These are phyloP conservation scores for Thaumetopoea pityocampa DNA, from an alignment of 1,140 invertebrate genomes.

Conservation along the genomic window DNA sequence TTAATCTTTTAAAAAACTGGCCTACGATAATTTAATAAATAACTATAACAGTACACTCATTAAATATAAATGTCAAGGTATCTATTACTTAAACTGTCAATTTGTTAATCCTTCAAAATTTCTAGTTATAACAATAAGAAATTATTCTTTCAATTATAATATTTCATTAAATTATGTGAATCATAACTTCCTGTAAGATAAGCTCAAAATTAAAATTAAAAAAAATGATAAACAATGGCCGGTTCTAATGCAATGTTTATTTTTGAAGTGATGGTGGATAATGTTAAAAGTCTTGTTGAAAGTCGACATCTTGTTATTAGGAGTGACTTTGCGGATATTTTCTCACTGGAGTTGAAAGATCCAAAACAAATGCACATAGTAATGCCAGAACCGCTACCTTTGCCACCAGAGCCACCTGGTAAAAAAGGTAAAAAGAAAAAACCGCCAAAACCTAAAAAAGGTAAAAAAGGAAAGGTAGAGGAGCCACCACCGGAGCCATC, in stretches of 20 bases:
- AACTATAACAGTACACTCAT: too few species aligned
- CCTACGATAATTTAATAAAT: too few species aligned
- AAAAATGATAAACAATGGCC: slow-evolving; percentile 45
- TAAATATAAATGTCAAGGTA: too few species aligned
- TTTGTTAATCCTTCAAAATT: too few species aligned
- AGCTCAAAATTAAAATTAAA: slow-evolving; percentile 19
- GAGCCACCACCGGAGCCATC: slow-evolving; percentile 53
- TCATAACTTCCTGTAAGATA: not conserved
- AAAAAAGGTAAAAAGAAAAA: slow-evolving; percentile 54
- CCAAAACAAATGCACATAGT: slow-evolving; percentile 66
- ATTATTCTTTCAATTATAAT: too few species aligned
- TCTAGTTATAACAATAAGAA: too few species aligned
- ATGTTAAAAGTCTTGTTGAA: slow-evolving; percentile 49
- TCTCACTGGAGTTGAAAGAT: slow-evolving; percentile 65
- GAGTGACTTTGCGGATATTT: slow-evolving; percentile 63
- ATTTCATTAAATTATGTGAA: too few species aligned
- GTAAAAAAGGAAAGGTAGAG: slow-evolving; percentile 48
- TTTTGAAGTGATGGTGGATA: slow-evolving; percentile 66
- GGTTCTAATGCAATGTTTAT: slow-evolving; percentile 56
- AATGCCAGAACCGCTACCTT: slow-evolving; percentile 60
- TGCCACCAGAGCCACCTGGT: slow-evolving; percentile 57
- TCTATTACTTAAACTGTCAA: too few species aligned
- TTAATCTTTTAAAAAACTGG: too few species aligned
- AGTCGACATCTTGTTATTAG: slow-evolving; percentile 50
- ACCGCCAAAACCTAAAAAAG: slow-evolving; percentile 38